These are phyloP conservation scores for Trigoniulus corallinus DNA, from an alignment of 1,140 invertebrate genomes.

Conservation along the genomic window DNA sequence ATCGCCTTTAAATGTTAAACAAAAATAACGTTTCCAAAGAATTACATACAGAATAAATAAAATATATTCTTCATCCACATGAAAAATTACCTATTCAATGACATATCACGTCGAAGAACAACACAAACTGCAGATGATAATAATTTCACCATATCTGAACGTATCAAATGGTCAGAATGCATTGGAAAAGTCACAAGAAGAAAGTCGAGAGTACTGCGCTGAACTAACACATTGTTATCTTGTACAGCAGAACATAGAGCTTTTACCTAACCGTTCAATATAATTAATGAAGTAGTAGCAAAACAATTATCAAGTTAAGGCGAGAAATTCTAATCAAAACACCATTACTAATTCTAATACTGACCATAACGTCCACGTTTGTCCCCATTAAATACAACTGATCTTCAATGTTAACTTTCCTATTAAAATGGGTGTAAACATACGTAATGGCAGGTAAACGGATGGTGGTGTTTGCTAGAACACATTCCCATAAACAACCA, in stretches of 20 bases:
- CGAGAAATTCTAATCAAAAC: not conserved
- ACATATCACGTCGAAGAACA: conserved; percentile 77
- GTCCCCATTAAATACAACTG: conserved; percentile 73
- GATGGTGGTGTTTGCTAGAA: conserved; percentile 64
- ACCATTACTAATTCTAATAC: conserved; percentile 3
- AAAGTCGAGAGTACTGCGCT: conserved; percentile 71
- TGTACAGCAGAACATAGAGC: conserved; percentile 56
- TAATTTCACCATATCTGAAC: conserved; percentile 55
- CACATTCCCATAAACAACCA: conserved; percentile 74
- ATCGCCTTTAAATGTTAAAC: conserved; percentile 33
- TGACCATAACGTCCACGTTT: conserved; percentile 66
- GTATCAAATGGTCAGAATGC: conserved; percentile 56
- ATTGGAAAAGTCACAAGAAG: conserved; percentile 70
- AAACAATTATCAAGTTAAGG: not conserved
- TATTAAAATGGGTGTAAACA: conserved; percentile 65
- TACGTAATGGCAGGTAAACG: conserved; percentile 68
- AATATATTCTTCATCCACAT: conserved; percentile 19
- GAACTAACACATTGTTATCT: conserved; percentile 66
- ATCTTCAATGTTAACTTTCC: conserved; percentile 61
- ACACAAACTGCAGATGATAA: conserved; percentile 65
- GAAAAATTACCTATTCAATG: conserved; percentile 51
- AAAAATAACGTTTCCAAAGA: conserved; percentile 1
- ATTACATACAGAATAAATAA: conserved; percentile 4
- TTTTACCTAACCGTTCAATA: conserved; percentile 38
- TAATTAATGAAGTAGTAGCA: too few species aligned